Evolutionary conservation across 2,113 vertebrate genomes (phyloP).

Genomic region (Henicopernis longicauda): DNA sequence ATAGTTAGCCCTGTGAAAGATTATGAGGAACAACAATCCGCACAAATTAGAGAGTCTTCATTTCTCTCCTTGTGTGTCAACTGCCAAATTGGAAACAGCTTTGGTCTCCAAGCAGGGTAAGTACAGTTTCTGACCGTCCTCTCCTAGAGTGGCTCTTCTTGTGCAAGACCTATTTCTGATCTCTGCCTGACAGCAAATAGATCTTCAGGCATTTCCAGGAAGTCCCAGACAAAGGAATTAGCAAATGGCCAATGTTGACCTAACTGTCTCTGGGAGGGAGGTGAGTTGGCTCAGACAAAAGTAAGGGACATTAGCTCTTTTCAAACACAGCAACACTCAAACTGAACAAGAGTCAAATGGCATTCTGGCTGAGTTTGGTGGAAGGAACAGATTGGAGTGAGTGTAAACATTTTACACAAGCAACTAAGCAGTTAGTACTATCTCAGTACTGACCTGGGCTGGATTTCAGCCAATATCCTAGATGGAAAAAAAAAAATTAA

Average conservation of each 20-base stretch:
- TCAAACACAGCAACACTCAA: not conserved
- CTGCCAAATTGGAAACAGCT: constrained; percentile 1
- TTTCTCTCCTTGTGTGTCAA: not conserved
- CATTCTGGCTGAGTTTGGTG: not conserved
- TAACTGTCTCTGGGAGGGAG: not conserved
- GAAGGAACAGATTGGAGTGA: not conserved
- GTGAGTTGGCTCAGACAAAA: not conserved
- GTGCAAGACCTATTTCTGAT: constrained; percentile 39
- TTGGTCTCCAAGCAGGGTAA: not conserved
- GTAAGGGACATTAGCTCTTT: not conserved
- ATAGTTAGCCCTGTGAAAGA: not conserved
- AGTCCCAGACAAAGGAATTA: not conserved
- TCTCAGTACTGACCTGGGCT: not conserved
- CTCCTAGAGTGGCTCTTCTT: not conserved
- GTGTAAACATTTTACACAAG: not conserved
- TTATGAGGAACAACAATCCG: not conserved
- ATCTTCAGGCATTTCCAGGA: constrained; percentile 16
- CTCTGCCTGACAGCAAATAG: constrained; percentile 1
- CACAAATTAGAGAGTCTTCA: not conserved
- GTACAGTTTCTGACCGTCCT: not conserved
- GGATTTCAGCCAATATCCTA: not conserved
- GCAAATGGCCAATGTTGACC: not conserved
- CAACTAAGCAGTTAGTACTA: not conserved
- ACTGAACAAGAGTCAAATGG: not conserved
- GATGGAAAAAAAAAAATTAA: not conserved